Evolutionary conservation across 2,888 invertebrate genomes (phyloP).

Genomic region (Hemaris fuciformis): DNA sequence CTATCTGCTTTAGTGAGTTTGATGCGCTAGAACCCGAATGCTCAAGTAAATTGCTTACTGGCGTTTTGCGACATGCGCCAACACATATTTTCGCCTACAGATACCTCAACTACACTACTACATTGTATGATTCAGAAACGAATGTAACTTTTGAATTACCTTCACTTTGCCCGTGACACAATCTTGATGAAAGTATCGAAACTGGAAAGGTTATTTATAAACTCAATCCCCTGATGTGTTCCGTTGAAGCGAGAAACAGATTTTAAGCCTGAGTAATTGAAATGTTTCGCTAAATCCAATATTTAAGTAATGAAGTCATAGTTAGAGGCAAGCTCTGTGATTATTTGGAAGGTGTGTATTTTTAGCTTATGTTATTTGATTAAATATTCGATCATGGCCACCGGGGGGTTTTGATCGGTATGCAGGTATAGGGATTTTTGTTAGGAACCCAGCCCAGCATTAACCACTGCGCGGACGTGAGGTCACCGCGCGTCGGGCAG

Average conservation of each 20-base stretch:
- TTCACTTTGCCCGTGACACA: not conserved
- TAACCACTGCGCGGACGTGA: too few species aligned
- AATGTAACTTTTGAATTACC: not conserved
- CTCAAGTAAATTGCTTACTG: not conserved
- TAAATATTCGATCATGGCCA: too few species aligned
- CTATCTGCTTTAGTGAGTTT: not conserved
- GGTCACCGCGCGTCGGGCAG: too few species aligned
- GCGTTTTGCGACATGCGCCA: not conserved
- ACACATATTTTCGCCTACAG: not conserved
- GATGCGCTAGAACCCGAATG: not conserved
- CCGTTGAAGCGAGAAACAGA: not conserved
- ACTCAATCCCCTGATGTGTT: not conserved
- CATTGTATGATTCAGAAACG: not conserved
- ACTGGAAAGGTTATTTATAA: not conserved
- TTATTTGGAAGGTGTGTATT: too few species aligned
- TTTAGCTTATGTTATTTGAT: too few species aligned
- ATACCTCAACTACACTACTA: not conserved
- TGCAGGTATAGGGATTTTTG: too few species aligned
- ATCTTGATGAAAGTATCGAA: not conserved
- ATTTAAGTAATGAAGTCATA: too few species aligned
- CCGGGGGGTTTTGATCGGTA: too few species aligned
- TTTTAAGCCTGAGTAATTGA: not conserved
- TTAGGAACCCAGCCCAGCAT: too few species aligned
- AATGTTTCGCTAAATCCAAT: too few species aligned
- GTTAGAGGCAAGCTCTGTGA: too few species aligned